Base-by-base conservation (phyloP, 2,797 vertebrate species). In the Spinus olivaceus region DNA sequence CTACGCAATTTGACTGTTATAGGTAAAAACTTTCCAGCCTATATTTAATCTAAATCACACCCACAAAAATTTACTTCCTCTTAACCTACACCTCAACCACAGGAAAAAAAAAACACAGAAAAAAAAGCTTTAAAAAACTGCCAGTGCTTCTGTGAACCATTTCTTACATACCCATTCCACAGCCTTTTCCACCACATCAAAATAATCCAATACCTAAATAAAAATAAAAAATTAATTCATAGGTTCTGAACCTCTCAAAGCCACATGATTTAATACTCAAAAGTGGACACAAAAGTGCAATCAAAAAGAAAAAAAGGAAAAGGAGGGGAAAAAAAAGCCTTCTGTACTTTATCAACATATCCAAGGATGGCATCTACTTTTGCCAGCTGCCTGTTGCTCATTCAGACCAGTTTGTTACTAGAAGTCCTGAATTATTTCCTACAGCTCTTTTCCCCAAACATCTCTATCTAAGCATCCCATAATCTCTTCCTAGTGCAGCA, bases 61-160 rank as follows among this genome's bases (percentile, higher is more conserved):
- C n/a, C 42, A 53, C 53, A 32, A 39, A 53, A 56, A 47, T 33
- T 64, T 64, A 86, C 61, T 94, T 92, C 79, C 82, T 90, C 69
- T 87, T 83, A 61, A 61, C 8, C 17, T 49, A 56, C 8, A 32
- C 16, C 21, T 42, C 60, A 95, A 87, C 28, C 56, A 71, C 30
- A 89, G 13, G 16, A 5, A 20, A 80, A 8, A 46, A 33, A 5
- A 10, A 32, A 30, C 23, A 13, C 35, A 20, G 16, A 30, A 25
- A 6, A 6, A 11, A 35, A 47, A 24, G 4, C 13, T 46, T 33
- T 6, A 11, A 59, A 72, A 39, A 24, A 13, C 5, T 8, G 2
- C 4, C 27, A 35, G 7, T 25, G 11, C 27, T 89, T 70, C 27
- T 30, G 5, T 61, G 46, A 82, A 70, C 21, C n/a, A 35, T 35